A percentile compares a stretch with the other conserved stretches of the same genome.
Evolutionary conservation across 2,113 vertebrate species (phyloP).

Genomic region (Thunnus thynnus): DNA sequence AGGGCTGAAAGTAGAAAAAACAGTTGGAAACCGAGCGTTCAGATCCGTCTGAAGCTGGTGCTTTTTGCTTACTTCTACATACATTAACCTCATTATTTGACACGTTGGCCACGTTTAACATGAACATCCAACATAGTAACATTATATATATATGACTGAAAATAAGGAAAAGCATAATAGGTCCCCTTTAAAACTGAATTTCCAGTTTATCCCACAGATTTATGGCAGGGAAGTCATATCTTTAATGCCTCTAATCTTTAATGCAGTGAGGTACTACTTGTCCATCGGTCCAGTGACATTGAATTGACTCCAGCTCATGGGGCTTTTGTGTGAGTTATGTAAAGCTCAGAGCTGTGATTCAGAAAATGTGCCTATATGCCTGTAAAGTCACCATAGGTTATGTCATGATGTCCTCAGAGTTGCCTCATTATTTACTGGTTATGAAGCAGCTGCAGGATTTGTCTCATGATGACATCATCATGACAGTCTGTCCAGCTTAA

Average conservation of each 20-base stretch:
- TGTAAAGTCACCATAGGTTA: neutral
- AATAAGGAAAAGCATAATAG: no score
- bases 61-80: no score
- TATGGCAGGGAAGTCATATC: neutral
- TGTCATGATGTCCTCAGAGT: neutral
- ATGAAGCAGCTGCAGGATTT: neutral
- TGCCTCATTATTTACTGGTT: neutral
- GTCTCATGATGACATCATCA: conserved; percentile 12
- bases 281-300: neutral
- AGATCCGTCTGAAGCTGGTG: no score
- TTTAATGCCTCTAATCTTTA: neutral
- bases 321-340: conserved; percentile 4
- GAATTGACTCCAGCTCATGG: neutral
- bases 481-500: neutral
- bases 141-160: no score
- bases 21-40: no score
- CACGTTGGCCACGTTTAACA: no score
- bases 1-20: no score
- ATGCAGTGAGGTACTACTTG: neutral
- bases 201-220: neutral
- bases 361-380: neutral
- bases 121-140: no score
- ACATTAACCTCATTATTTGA: no score
- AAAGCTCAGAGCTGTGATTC: conserved; percentile 18
- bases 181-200: neutral